Conservation (phyloP, 2,113 vertebrate genomes). For the Megaceryle torquata region DNA sequence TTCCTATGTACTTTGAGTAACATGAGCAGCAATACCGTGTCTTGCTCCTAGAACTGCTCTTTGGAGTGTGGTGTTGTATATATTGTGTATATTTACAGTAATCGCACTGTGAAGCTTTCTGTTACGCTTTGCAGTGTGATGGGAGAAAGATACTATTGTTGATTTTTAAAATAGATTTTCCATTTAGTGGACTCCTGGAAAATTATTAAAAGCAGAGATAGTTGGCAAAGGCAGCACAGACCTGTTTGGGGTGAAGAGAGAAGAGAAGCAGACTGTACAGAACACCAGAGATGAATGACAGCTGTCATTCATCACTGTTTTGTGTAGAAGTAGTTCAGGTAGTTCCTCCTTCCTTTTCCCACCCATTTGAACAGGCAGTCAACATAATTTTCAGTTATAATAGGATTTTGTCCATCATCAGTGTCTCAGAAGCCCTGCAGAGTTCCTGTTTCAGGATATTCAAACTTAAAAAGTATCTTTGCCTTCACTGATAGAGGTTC, state of each 20-base stretch:
- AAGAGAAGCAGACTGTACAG: neutral
- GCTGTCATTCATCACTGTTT: neutral
- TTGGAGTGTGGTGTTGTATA: neutral
- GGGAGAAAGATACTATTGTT: neutral
- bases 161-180: neutral
- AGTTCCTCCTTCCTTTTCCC: neutral
- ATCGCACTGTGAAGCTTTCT: neutral
- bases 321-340: neutral
- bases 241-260: neutral
- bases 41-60: neutral
- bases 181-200: neutral
- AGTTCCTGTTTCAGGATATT: neutral
- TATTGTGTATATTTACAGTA: neutral
- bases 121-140: neutral
- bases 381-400: neutral
- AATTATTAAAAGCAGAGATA: neutral
- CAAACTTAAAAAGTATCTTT: neutral
- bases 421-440: neutral
- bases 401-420: neutral
- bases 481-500: neutral
- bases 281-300: neutral
- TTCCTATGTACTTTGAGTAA: neutral
- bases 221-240: neutral
- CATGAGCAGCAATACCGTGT: neutral
- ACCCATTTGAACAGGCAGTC: neutral